phyloP scores from a whole-genome alignment of 2,888 invertebrate species.

The Netelia virgata region DNA sequence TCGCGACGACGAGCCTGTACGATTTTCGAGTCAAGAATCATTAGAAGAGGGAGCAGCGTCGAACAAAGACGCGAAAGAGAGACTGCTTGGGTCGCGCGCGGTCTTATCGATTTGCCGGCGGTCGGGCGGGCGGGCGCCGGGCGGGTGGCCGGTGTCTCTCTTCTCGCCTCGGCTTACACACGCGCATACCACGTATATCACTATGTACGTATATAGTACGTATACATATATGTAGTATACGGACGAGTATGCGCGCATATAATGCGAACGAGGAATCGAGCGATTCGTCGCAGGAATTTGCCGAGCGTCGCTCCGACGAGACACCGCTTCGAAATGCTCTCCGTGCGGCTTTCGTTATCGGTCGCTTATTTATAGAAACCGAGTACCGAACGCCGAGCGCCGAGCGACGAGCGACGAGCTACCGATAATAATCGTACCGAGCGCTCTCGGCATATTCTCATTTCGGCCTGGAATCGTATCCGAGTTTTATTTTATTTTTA shows the following conservation, averaged over 20 bases:
- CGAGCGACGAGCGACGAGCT: conserved; percentile 4
- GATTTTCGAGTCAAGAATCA: too few species aligned
- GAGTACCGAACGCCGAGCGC: too few species aligned
- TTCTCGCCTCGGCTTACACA: background rate
- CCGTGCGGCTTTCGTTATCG: conserved; percentile 60
- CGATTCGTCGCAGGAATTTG: background rate
- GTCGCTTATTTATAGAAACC: conserved; percentile 68
- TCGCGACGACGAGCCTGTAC: too few species aligned
- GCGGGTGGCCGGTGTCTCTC: too few species aligned
- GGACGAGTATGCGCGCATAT: too few species aligned
- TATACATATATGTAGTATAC: too few species aligned
- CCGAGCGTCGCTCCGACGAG: conserved; percentile 33
- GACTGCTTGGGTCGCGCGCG: too few species aligned
- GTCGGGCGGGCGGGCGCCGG: too few species aligned
- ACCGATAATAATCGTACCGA: conserved; percentile 38
- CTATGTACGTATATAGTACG: background rate
- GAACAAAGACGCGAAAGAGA: too few species aligned
- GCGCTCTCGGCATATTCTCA: conserved; percentile 2
- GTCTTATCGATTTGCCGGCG: too few species aligned
- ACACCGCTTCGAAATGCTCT: conserved; percentile 23
- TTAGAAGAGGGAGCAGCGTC: too few species aligned
- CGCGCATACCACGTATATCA: background rate
- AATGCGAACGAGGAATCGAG: background rate
- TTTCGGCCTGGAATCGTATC: background rate
- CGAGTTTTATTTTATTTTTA: background rate